A percentile compares a stretch with the other conserved stretches of the same genome.
Evolutionary conservation across 2,888 invertebrate species (phyloP).

Genomic region (Dorcus hopei): DNA sequence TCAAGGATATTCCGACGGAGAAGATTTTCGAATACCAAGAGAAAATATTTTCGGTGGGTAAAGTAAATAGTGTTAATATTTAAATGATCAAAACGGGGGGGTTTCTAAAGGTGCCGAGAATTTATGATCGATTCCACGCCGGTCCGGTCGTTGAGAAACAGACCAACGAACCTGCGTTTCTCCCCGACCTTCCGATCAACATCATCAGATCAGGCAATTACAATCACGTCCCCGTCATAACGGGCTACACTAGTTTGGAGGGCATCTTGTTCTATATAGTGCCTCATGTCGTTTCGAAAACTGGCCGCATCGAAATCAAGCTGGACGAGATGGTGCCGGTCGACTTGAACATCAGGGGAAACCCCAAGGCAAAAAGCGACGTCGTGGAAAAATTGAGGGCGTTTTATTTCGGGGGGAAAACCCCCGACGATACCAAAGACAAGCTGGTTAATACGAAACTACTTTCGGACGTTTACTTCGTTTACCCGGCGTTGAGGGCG

Average conservation of each 20-base stretch:
- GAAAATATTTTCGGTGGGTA: no score
- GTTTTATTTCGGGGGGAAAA: conserved; percentile 5
- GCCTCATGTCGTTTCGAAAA: background rate
- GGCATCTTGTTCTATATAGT: conserved; percentile 54
- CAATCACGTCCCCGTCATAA: conserved; percentile 64
- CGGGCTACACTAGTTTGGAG: conserved; percentile 71
- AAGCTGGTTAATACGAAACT: background rate
- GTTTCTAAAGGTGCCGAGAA: no score
- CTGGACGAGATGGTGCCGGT: no score
- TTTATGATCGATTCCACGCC: no score
- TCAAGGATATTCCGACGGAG: no score
- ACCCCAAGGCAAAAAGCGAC: background rate
- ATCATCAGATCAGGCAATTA: conserved; percentile 52
- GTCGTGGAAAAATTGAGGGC: background rate
- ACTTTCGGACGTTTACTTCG: conserved; percentile 1
- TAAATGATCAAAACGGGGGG: no score
- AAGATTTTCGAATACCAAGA: no score
- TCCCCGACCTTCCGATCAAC: conserved; percentile 61
- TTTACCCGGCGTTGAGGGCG: conserved; percentile 6
- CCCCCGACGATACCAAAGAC: background rate
- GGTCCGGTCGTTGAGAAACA: background rate
- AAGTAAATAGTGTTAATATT: no score
- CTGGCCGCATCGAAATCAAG: no score
- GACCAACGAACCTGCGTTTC: conserved; percentile 59
- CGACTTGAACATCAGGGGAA: background rate